Evolutionary conservation across 2,797 vertebrate genomes (phyloP), one percentile per base, ranked within the genome.

Genomic region (Darevskia mixta): DNA sequence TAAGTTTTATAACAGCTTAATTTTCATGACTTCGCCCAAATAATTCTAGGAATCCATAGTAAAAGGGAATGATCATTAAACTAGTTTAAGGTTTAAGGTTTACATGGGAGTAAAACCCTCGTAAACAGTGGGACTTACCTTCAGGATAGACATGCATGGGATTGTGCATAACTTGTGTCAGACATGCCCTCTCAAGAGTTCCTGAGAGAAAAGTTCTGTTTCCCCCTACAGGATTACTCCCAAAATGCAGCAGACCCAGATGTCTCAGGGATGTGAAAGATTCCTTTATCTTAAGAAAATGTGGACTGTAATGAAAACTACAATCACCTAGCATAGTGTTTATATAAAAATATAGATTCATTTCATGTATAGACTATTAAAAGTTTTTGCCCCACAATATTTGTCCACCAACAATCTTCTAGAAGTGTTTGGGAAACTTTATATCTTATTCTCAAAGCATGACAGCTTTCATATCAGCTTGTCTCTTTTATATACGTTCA

Each of bases 391-490:
- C 7, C 45, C 25, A 29, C 2, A 49, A 3, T 4, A 20, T 0
- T 20, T 85, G 20, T 61, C 43, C 6, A 4, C 11, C 41, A 80
- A 87, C 71, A 45, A 78, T 0, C n/a, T 71, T 0, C n/a, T 71
- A 20, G 15, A 17, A 0, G 5, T 1, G n/a, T 87, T 32, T 87
- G 25, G 8, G 27, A 13, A 49, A 25, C 9, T 15, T 58, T 10
- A 25, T 78, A 32, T 78, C 29, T 15, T 90, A 71, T 83, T 49
- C 84, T 88, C 43, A 32, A 61, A 35, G 9, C n/a, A 41, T n/a
- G 66, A 8, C 3, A n/a, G 0, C 1, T 4, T 43, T 90, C 9
- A 58, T 76, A 20, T 0, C 0, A 87, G 15, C 1, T 87, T 87
- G 13, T 71, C 43, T 90, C 67, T 87, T 55, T 78, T 79, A 20